Conservation (phyloP, 2,888 invertebrate genomes). For the Diaperis boleti region DNA sequence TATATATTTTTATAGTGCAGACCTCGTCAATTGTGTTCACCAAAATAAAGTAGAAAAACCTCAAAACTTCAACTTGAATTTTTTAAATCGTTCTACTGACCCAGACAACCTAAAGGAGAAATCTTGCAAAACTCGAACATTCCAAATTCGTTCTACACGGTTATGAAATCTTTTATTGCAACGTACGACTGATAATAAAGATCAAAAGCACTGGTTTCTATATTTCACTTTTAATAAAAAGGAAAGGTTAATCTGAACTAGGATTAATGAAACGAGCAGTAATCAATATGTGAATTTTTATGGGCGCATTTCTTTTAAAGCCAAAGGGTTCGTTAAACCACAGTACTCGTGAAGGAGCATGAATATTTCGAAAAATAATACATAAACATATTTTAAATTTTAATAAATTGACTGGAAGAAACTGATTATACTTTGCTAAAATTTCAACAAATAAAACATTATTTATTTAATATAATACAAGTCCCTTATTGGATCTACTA, state of each 20-base stretch:
- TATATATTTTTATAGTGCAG: no score
- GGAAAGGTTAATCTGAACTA: constrained; percentile 5
- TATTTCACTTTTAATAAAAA: constrained; percentile 27
- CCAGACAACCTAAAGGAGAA: not conserved
- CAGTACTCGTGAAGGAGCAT: no score
- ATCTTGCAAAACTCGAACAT: constrained; percentile 15
- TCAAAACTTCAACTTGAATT: constrained; percentile 4
- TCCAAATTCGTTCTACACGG: constrained; percentile 9
- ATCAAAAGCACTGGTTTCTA: constrained; percentile 22
- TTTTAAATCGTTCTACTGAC: constrained; percentile 3
- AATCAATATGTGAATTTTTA: not conserved
- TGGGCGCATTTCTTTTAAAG: no score
- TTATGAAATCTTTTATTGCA: constrained; percentile 23
- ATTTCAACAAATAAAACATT: no score
- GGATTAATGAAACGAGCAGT: constrained; percentile 1
- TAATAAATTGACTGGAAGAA: no score
- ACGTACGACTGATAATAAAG: constrained; percentile 24
- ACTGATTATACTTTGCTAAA: no score
- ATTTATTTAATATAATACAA: no score
- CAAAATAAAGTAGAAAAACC: not conserved
- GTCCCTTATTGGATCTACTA: no score
- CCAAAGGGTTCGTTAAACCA: no score
- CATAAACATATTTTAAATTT: no score
- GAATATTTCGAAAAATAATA: no score
- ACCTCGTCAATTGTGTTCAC: constrained; percentile 1